Evolutionary conservation across 2,888 invertebrate species (phyloP), one percentile per base, ranked within the genome.

Genomic region (Dasysyrphus albostriatus): DNA sequence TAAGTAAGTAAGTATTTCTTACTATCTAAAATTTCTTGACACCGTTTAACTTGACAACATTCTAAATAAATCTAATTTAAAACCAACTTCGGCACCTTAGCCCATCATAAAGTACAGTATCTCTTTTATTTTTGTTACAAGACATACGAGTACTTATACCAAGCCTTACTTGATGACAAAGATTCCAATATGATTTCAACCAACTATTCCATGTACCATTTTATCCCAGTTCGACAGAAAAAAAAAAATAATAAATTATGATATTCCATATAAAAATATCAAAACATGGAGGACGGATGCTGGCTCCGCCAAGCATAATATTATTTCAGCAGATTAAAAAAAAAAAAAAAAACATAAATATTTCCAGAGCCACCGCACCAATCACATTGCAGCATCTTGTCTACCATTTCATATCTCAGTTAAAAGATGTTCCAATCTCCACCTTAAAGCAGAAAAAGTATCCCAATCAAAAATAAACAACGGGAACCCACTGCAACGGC

Each of bases 321-420:
- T 67, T 58, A 16, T 34, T 7, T 44, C 44, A 14, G 14, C 14
- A 29, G 2, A 32, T 24, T 24, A 2, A 42, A 19, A 16, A 58
- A 58, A 58, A 7, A 34, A 51, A 34, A 56, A 70, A 59, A 34
- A 72, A n/a, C 58, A 39, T 61, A 39, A 70, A 37, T 29, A 51
- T 42, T 51, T 49, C 42, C 58, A 10, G 37, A 82, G 19, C 75
- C 54, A 47, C 44, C 1, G 24, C 24, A 24, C 87, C 85, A 87
- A 87, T 87, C 56, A 61, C 39, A 83, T 3, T 59, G 54, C 83
- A 87, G 87, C 83, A 87, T 75, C 75, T 65, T 72, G 39, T 76
- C 47, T 42, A 51, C 69, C 83, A 63, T 69, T 67, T 70, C 75
- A 80, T 67, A 69, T 61, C 72, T 16, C 78, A 67, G 82, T 63